Evolutionary conservation across 2,113 vertebrate genomes (phyloP).

Genomic region (Muntiacus reevesi): DNA sequence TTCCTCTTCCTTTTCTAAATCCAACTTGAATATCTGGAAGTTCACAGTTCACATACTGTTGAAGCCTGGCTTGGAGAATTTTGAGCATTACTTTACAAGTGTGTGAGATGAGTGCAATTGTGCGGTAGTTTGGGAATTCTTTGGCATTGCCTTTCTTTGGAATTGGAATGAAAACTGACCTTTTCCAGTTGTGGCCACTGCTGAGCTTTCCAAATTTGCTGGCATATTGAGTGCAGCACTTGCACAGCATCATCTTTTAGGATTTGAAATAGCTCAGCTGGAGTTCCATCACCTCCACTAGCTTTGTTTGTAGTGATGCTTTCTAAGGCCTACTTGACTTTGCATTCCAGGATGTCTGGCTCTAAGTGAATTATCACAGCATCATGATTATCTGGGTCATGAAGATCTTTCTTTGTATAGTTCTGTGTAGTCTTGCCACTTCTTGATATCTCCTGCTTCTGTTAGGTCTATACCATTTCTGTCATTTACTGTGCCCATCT

Average conservation of each 20-base stretch:
- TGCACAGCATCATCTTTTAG: not conserved
- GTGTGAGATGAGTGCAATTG: not conserved
- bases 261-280: not conserved
- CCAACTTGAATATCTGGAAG: not conserved
- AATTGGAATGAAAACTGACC: not conserved
- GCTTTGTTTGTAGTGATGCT: not conserved
- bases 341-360: not conserved
- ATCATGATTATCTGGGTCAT: not conserved
- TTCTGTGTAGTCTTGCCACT: not conserved
- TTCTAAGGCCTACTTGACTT: not conserved
- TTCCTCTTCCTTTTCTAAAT: not conserved
- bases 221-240: not conserved
- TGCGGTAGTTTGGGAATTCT: not conserved
- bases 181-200: not conserved
- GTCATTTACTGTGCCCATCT: not conserved
- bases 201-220: not conserved
- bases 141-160: not conserved
- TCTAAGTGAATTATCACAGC: not conserved
- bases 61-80: not conserved
- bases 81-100: not conserved
- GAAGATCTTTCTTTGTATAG: not conserved
- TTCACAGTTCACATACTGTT: fast-evolving
- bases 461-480: not conserved
- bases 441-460: not conserved
- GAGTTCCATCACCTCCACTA: not conserved